These are phyloP conservation scores for Sciurus carolinensis DNA, from an alignment of 2,797 vertebrate genomes.

Conservation along the genomic window DNA sequence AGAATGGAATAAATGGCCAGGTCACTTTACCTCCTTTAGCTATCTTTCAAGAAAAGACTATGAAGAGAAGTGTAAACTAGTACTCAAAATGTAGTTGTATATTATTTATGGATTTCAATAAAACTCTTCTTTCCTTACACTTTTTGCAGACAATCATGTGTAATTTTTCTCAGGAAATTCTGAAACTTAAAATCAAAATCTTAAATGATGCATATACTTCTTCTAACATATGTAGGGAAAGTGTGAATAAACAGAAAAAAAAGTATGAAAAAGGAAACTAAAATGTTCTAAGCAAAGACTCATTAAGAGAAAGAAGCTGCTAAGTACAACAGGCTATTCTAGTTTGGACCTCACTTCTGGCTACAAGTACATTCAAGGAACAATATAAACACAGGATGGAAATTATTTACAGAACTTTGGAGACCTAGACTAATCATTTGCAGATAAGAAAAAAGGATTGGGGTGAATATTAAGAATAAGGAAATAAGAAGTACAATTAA, in stretches of 20 bases:
- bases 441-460: constrained; percentile 39
- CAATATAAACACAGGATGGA: constrained; percentile 51
- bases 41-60: neutral
- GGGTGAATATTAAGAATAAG: constrained; percentile 51
- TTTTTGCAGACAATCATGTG: constrained; percentile 12
- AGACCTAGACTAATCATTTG: constrained; percentile 26
- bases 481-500: neutral
- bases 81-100: neutral
- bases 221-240: neutral
- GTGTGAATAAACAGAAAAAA: neutral
- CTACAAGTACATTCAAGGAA: constrained; percentile 43
- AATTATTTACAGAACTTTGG: constrained; percentile 37
- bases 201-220: neutral
- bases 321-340: constrained; percentile 26
- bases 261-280: constrained; percentile 50
- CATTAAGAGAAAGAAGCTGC: constrained; percentile 21
- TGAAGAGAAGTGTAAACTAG: constrained; percentile 33
- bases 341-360: neutral
- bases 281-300: constrained; percentile 53
- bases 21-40: constrained; percentile 33
- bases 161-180: constrained; percentile 36
- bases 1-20: constrained; percentile 1
- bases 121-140: neutral
- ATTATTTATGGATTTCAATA: constrained; percentile 52
- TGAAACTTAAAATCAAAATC: constrained; percentile 39